Percentiles rank a stretch among this genome's conserved stretches.
Evolutionary conservation across 2,888 invertebrate genomes (phyloP).

Genomic region (Eucriotettix oculatus): DNA sequence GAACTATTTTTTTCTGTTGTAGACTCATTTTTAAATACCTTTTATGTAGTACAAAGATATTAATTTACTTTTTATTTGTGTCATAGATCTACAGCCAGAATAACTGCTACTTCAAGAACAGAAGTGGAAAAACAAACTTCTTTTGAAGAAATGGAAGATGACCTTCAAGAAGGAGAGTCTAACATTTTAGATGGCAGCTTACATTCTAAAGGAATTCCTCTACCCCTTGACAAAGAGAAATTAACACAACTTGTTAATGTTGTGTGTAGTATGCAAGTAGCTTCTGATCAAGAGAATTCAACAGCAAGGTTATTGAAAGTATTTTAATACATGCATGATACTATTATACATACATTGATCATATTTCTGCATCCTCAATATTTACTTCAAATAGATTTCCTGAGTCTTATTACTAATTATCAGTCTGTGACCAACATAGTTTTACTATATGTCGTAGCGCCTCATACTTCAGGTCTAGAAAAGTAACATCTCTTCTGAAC

Average conservation of each 20-base stretch:
- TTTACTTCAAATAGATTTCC: background rate
- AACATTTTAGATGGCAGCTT: conserved; percentile 11
- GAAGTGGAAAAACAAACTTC: background rate
- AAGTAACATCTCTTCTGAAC: too few relatives aligned
- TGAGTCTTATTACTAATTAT: background rate
- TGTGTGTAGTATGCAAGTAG: conserved; percentile 11
- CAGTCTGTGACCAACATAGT: too few relatives aligned
- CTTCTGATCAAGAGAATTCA: background rate
- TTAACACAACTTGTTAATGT: conserved; percentile 24
- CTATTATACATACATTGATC: background rate
- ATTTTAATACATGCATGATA: background rate
- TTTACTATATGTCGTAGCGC: too few relatives aligned
- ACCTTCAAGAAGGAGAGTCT: background rate
- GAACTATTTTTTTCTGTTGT: too few relatives aligned
- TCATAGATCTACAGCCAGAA: conserved; percentile 31
- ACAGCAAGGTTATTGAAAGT: background rate
- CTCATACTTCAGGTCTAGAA: too few relatives aligned
- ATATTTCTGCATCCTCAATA: background rate
- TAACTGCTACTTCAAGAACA: background rate
- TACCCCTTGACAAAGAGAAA: conserved; percentile 25
- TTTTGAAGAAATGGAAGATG: too few relatives aligned
- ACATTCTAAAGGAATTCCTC: conserved; percentile 22
- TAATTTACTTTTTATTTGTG: background rate
- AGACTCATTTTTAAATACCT: too few relatives aligned
- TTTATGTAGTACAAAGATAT: too few relatives aligned